Conservation (phyloP, 2,113 vertebrate genomes). For the Panurus biarmicus region DNA sequence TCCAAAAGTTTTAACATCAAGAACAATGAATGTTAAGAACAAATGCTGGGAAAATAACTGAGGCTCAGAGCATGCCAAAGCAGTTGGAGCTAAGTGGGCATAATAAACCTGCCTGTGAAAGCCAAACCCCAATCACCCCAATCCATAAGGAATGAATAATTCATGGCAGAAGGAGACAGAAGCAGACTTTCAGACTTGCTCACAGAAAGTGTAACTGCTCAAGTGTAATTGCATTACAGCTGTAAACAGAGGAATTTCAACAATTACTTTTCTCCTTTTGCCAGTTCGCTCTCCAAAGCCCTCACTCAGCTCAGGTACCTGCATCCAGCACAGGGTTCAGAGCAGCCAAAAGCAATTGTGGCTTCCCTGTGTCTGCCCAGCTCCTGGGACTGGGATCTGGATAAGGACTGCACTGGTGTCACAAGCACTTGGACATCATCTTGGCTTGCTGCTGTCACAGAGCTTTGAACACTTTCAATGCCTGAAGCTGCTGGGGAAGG, state of each 20-base stretch:
- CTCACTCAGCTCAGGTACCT: background rate
- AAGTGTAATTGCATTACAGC: conserved; percentile 20
- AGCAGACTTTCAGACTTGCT: background rate
- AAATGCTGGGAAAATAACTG: background rate
- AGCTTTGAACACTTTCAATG: background rate
- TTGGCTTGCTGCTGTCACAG: background rate
- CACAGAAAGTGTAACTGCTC: conserved; percentile 27
- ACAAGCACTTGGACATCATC: background rate
- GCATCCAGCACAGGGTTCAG: background rate
- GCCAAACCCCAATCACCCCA: conserved; percentile 27
- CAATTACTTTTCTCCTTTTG: background rate
- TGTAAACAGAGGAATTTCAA: conserved; percentile 6
- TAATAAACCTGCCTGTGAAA: conserved; percentile 29
- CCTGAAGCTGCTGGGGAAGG: background rate
- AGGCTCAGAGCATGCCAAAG: background rate
- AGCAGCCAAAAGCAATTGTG: background rate
- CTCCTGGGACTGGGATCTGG: background rate
- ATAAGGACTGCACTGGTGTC: background rate
- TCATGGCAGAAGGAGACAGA: background rate
- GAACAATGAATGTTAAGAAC: background rate
- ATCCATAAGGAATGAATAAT: conserved; percentile 39
- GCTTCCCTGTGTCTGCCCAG: background rate
- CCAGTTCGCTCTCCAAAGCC: background rate
- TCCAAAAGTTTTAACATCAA: background rate
- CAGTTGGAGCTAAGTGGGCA: conserved; percentile 31